Evolutionary conservation across 2,797 vertebrate species (phyloP).

Genomic region (Ibycter americanus): DNA sequence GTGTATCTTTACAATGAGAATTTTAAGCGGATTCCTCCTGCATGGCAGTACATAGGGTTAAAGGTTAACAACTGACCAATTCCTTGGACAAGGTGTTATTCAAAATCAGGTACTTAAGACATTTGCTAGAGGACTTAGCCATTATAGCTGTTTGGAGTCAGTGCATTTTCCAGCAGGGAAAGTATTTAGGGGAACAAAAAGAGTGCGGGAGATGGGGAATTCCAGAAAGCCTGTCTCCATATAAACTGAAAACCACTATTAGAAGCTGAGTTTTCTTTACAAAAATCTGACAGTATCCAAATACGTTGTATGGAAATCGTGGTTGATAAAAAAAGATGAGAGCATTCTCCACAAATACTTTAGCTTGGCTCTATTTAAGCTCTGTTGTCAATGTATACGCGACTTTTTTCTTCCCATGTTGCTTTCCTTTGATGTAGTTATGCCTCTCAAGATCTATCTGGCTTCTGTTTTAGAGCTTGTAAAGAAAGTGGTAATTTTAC

Average conservation of each 20-base stretch:
- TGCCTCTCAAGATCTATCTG: not conserved
- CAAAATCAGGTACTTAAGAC: conserved; percentile 78
- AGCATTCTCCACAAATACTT: not conserved
- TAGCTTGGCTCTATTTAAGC: not conserved
- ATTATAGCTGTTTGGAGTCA: conserved; percentile 65
- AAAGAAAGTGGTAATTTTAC: not conserved
- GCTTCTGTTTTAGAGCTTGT: not conserved
- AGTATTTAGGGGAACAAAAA: conserved; percentile 75
- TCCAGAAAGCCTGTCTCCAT: conserved; percentile 65
- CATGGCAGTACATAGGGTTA: conserved; percentile 61
- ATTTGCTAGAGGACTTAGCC: conserved; percentile 78
- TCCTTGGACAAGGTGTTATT: conserved; percentile 76
- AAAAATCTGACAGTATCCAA: conserved; percentile 27
- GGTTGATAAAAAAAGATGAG: not conserved
- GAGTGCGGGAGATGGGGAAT: conserved; percentile 61
- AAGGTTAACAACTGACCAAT: conserved; percentile 78
- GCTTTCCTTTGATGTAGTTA: conserved; percentile 21
- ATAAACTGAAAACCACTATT: conserved; percentile 50
- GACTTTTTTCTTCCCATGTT: conserved; percentile 3
- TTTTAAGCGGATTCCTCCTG: conserved; percentile 69
- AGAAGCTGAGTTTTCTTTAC: conserved; percentile 19
- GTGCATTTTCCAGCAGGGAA: conserved; percentile 68
- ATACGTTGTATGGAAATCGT: not conserved
- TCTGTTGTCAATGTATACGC: not conserved
- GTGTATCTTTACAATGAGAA: conserved; percentile 47